Evolutionary conservation across 2,113 vertebrate species (phyloP), one percentile per base, ranked within the genome.

Genomic region (Passer domesticus): DNA sequence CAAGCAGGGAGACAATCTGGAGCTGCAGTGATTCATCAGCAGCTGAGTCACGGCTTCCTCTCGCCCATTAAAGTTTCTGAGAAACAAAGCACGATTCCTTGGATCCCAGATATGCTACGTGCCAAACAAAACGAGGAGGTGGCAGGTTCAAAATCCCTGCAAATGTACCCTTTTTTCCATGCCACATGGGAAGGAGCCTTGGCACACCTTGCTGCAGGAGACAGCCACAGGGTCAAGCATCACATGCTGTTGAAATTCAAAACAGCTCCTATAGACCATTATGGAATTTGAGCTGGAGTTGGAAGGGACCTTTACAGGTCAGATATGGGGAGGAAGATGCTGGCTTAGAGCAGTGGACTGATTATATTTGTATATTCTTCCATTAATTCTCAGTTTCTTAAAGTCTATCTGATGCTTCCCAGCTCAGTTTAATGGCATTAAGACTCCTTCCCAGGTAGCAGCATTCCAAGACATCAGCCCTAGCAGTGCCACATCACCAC

Each of bases 21-120:
- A 92, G 91, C 80, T 47, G 80, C 68, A 20, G 73, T 94, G 91
- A 96, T 72, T 97, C 95, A 94, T 47, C 52, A 6, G 33, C 0
- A 0, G 37, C 92, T 94, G 96, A 97, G 92, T 96, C 95, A 96
- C 2, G 1, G 89, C 94, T 96, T 97, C 95, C 95, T 94, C 80
- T 58, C 8, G 0, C 60, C 64, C 80, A 31, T 58, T 52, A 62
- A 43, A 35, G 35, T 23, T 91, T 82, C 77, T 68, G 62, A 87
- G 68, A 89, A 96, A 95, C 84, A 90, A 82, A 92, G 62, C 5
- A 6, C 0, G 0, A 27, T 77, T 43, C 89, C 83, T 53, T 18
- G 39, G 76, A 89, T 58, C 31, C 66, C 58, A 56, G 62, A 76
- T 55, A 72, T 0, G 0, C 56, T 55, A 23, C 8, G 14, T 30